Evolutionary conservation across 2,797 vertebrate genomes (phyloP), one percentile per base, ranked within the genome.

Genomic region (Sebastes goodei): DNA sequence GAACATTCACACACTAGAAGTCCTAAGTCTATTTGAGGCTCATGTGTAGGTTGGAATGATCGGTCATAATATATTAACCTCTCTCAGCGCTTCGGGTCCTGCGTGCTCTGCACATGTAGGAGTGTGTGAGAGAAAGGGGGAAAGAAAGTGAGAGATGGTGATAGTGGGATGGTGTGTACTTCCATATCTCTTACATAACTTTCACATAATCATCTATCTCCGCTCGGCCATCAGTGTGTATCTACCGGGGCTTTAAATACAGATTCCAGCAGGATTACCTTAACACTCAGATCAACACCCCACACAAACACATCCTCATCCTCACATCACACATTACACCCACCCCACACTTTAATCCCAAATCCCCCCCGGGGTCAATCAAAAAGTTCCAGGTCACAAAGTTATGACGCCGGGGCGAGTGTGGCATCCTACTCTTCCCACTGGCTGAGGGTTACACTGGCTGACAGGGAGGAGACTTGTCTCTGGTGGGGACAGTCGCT

Each of bases 41-140:
- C 59, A 33, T 65, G 88, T 80, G 89, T 88, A 80, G 89, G 87
- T 63, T 89, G 89, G 53, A 38, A 72, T 33, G 81, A 80, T 76
- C 38, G 78, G 83, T 88, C 89, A 82, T 82, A 46, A 79, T 88
- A 75, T 63, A 90, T 85, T 92, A 92, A 94, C 90, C 90, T 92
- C 83, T 86, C 71, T 32, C 69, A 62, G 80, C 3, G 68, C 86
- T 84, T 75, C 85, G 59, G 71, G 83, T 87, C 83, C 84, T 73
- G 56, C 52, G 66, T 32, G 21, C 84, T 56, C 27, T 80, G 81
- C 67, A 67, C 33, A 52, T 85, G 91, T 90, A 76, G 85, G 92
- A 80, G 89, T 86, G 78, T 63, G 74, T 20, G 78, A 25, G 74
- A 74, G 69, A 7, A 68, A 59, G 63, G 33, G 67, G 49, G 64